Evolutionary conservation across 2,113 vertebrate genomes (phyloP), one percentile per base, ranked within the genome.

Genomic region (Cochlearius cochlearius): DNA sequence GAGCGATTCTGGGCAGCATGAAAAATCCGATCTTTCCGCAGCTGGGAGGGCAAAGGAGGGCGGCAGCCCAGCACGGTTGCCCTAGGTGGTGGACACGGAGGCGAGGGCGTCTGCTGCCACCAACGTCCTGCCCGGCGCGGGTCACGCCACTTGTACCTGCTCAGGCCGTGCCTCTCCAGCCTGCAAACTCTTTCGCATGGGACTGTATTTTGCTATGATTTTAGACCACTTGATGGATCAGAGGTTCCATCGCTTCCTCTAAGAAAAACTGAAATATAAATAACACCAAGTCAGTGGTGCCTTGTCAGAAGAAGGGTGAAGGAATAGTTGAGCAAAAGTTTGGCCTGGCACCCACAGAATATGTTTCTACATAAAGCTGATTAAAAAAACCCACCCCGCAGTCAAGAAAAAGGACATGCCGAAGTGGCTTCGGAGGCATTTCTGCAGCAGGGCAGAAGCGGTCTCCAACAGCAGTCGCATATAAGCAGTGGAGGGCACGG

Each of bases 51-150:
- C 75, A 86, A 53, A 85, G 27, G 66, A 63, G 41, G 36, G 49
- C 11, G 5, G 36, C 38, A 58, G 27, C 47, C 1, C 1, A 3
- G 71, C 18, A 7, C 0, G 2, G 21, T 39, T 32, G 62, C 38
- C 25, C 12, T 15, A 27, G 43, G 76, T 5, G 4, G 30, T 36
- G 38, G 39, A 25, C 38, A 7, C 0, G 2, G 43, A 71, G 22
- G 34, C 27, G 49, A 34, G 14, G 68, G 34, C 41, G 9, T 39
- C 68, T 50, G 66, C 58, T 64, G 43, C 67, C 80, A 29, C 56
- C 20, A 21, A 47, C 9, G 5, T 41, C 41, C 60, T 71, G 38
- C 58, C 50, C 49, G 19, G 30, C 67, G 58, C 63, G 26, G 34
- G 29, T 83, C 43, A 56, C 2, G 4, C 14, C 59, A 45, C 64